These are phyloP conservation scores for Alviniconcha marisindica DNA, from an alignment of 1,140 invertebrate species.

Conservation along the genomic window DNA sequence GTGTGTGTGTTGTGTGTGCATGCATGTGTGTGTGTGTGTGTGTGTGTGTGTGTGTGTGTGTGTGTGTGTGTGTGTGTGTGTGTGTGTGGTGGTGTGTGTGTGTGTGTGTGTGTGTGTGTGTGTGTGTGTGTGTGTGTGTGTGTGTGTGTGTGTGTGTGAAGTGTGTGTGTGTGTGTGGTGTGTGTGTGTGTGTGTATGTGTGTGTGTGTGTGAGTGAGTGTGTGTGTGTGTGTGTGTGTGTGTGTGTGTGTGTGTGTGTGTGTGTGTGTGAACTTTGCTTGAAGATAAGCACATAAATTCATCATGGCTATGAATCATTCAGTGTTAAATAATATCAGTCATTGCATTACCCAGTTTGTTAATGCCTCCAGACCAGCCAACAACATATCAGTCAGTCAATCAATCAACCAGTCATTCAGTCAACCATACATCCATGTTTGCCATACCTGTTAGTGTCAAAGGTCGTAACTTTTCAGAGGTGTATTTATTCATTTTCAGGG, in stretches of 20 bases:
- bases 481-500: constrained; percentile 46
- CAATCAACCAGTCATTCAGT: too few relatives aligned
- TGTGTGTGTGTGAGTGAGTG: neutral
- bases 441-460: too few relatives aligned
- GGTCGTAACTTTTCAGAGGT: too few relatives aligned
- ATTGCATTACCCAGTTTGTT: too few relatives aligned
- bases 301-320: too few relatives aligned
- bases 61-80: neutral
- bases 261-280: too few relatives aligned
- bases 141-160: neutral
- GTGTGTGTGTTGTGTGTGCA: neutral
- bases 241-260: neutral
- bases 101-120: neutral
- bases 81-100: neutral
- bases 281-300: too few relatives aligned
- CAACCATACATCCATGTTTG: too few relatives aligned
- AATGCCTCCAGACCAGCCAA: too few relatives aligned
- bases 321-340: too few relatives aligned
- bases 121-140: neutral
- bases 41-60: neutral
- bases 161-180: neutral
- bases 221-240: too few relatives aligned
- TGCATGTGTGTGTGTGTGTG: constrained; percentile 1
- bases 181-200: neutral
- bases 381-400: too few relatives aligned